Conservation (phyloP, 2,797 vertebrate genomes). For the Dallia pectoralis region DNA sequence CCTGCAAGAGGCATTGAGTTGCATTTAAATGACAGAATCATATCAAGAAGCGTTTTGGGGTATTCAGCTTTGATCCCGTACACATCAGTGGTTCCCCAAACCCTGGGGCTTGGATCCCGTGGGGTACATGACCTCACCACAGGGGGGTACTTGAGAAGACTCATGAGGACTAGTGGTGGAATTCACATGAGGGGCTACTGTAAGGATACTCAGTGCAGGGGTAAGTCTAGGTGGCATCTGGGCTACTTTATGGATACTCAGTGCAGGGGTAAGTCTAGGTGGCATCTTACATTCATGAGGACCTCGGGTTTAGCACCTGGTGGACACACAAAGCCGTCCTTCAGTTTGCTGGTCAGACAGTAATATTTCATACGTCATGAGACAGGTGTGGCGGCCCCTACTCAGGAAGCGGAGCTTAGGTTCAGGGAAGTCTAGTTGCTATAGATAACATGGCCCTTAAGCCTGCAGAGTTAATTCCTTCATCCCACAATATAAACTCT, state of each 20-base stretch:
- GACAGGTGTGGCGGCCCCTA: constrained; percentile 54
- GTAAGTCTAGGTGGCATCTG: too few relatives aligned
- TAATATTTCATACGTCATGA: constrained; percentile 38
- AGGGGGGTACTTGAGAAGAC: too few relatives aligned
- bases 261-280: too few relatives aligned
- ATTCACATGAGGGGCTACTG: too few relatives aligned
- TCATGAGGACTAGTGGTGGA: too few relatives aligned
- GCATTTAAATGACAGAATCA: neutral
- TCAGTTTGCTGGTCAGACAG: constrained; percentile 29
- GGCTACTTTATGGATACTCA: too few relatives aligned
- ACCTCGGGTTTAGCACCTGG: neutral
- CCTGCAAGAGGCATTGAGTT: neutral
- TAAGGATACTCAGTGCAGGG: too few relatives aligned
- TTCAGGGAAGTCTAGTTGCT: constrained; percentile 45
- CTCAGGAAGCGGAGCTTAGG: constrained; percentile 55
- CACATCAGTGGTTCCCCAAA: too few relatives aligned
- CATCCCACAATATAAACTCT: constrained; percentile 19
- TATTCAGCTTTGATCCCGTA: neutral
- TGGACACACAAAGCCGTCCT: constrained; percentile 10
- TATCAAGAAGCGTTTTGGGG: neutral
- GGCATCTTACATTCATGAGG: too few relatives aligned
- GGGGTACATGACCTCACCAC: too few relatives aligned
- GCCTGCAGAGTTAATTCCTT: constrained; percentile 49
- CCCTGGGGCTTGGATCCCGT: too few relatives aligned
- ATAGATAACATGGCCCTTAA: constrained; percentile 30